A percentile compares a stretch with the other conserved stretches of the same genome.
Evolutionary conservation across 2,113 vertebrate species (phyloP).

Genomic region (Morone saxatilis): DNA sequence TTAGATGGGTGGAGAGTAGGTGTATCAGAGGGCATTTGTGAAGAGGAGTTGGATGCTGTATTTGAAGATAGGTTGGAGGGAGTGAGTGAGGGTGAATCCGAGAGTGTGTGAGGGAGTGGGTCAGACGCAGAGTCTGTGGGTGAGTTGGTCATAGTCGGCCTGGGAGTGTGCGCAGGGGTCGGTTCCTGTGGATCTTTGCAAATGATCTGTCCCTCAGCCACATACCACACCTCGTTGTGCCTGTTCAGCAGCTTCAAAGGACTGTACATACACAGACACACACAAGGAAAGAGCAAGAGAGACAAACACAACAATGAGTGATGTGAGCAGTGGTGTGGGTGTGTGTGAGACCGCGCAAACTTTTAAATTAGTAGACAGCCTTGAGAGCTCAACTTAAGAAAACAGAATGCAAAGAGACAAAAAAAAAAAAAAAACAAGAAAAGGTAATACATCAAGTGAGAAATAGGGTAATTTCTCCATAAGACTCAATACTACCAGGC

Average conservation of each 20-base stretch:
- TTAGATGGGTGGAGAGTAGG: constrained; percentile 24
- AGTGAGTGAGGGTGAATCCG: constrained; percentile 27
- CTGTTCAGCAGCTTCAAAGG: constrained; percentile 85
- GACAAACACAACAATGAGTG: constrained; percentile 1
- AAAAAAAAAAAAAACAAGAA: too few species aligned
- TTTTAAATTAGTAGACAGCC: too few species aligned
- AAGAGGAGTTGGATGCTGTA: constrained; percentile 41
- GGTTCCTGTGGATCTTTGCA: constrained; percentile 73
- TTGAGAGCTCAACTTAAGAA: too few species aligned
- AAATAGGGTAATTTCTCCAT: too few species aligned
- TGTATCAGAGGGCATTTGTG: neutral
- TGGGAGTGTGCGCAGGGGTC: constrained; percentile 63
- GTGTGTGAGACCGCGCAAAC: too few species aligned
- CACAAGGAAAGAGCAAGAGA: constrained; percentile 18
- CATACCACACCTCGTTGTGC: constrained; percentile 87
- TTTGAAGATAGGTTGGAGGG: constrained; percentile 33
- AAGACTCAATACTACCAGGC: too few species aligned
- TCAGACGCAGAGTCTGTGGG: constrained; percentile 7
- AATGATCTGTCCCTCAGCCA: constrained; percentile 75
- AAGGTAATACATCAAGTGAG: too few species aligned
- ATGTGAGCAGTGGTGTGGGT: neutral
- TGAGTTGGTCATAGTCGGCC: constrained; percentile 13
- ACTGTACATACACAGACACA: constrained; percentile 71
- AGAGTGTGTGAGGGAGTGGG: constrained; percentile 37
- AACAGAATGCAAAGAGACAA: too few species aligned